Conservation (phyloP, 2,888 invertebrate species). For the Xestia rhomboidea region DNA sequence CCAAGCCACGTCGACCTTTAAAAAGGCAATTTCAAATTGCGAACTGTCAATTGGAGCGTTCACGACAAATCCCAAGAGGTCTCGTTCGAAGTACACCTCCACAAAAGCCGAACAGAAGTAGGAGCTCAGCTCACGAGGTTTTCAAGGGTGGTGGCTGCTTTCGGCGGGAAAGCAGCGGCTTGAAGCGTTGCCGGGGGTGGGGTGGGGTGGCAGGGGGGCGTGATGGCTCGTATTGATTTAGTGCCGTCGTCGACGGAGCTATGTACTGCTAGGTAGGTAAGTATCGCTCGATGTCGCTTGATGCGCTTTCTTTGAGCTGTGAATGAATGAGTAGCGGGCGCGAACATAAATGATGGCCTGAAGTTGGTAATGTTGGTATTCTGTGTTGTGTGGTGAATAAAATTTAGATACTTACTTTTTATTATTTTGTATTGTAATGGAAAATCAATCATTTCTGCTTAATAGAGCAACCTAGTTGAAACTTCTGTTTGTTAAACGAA, state of each 20-base stretch:
- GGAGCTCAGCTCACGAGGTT: slow-evolving; percentile 91
- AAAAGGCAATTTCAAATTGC: slow-evolving; percentile 83
- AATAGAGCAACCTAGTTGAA: not conserved
- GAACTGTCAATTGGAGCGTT: slow-evolving; percentile 86
- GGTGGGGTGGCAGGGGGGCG: slow-evolving; percentile 79
- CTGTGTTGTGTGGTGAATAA: slow-evolving; percentile 46
- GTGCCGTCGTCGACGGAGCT: slow-evolving; percentile 91
- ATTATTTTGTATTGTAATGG: not conserved
- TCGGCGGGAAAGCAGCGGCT: slow-evolving; percentile 89
- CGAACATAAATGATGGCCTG: slow-evolving; percentile 65
- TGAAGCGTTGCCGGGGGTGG: slow-evolving; percentile 74
- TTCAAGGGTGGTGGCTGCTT: slow-evolving; percentile 90
- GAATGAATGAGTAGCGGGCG: slow-evolving; percentile 66
- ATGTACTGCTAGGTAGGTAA: slow-evolving; percentile 88
- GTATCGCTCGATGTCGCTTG: slow-evolving; percentile 87
- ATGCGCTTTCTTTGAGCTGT: slow-evolving; percentile 88
- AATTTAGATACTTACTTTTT: slow-evolving; percentile 29
- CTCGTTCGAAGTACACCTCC: slow-evolving; percentile 87
- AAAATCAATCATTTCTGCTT: not conserved
- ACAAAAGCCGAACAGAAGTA: slow-evolving; percentile 91
- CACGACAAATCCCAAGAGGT: slow-evolving; percentile 89
- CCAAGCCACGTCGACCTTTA: slow-evolving; percentile 65
- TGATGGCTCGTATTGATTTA: slow-evolving; percentile 91
- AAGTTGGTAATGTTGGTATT: slow-evolving; percentile 45
- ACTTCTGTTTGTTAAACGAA: not conserved